These are phyloP conservation scores for Ashinkailepas kermadecensis DNA, from an alignment of 2,888 invertebrate species.

Conservation along the genomic window DNA sequence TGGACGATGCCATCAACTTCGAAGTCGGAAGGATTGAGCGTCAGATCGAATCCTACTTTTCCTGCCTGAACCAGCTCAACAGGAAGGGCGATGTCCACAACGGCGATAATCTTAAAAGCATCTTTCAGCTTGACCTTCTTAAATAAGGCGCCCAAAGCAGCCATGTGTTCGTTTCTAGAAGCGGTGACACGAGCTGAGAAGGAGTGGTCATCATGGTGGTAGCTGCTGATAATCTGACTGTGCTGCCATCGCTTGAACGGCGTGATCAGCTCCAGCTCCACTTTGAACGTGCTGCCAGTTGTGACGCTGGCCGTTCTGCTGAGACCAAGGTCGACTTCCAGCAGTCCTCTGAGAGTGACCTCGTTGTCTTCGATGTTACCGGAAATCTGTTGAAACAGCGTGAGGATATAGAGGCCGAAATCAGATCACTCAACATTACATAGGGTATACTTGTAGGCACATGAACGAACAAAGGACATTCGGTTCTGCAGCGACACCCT, in stretches of 20 bases:
- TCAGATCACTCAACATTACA: too few relatives aligned
- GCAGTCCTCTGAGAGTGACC: not conserved
- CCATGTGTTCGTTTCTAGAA: not conserved
- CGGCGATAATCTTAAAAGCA: not conserved
- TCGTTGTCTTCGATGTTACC: not conserved
- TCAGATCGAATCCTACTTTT: not conserved
- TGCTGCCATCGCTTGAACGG: not conserved
- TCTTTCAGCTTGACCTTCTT: not conserved
- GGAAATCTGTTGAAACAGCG: not conserved
- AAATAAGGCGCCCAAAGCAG: not conserved
- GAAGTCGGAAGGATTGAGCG: not conserved
- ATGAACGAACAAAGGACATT: too few relatives aligned
- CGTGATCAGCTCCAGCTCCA: not conserved
- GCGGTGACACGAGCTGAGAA: not conserved
- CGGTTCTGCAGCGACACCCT: too few relatives aligned
- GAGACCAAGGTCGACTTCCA: not conserved
- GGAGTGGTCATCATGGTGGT: not conserved
- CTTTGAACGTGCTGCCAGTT: not conserved
- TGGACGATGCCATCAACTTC: not conserved
- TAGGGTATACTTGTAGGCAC: too few relatives aligned
- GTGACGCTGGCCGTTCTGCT: not conserved
- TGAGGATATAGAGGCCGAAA: not conserved
- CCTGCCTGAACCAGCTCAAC: not conserved
- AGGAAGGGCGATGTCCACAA: not conserved
- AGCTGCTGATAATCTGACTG: not conserved